These are phyloP conservation scores for Xylocampa areola DNA, from an alignment of 2,888 invertebrate species.

Conservation along the genomic window DNA sequence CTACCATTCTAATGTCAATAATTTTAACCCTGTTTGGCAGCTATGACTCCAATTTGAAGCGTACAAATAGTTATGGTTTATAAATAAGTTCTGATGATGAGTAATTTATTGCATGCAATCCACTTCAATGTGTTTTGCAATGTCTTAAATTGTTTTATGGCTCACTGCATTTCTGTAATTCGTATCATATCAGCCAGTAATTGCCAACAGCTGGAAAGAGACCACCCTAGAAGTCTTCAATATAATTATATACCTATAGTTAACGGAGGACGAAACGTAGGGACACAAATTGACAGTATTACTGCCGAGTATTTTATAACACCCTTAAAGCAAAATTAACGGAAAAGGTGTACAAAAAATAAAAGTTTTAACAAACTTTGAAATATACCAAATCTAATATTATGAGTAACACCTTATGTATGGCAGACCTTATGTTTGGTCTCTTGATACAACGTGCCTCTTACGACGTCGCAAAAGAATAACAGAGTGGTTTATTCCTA, in stretches of 20 bases:
- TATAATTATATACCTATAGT: too few species aligned
- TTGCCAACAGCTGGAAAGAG: slow-evolving; percentile 9
- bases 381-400: too few species aligned
- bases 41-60: slow-evolving; percentile 4
- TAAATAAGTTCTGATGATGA: slow-evolving; percentile 11
- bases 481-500: slow-evolving; percentile 22
- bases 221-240: background rate
- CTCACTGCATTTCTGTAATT: slow-evolving; percentile 26
- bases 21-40: slow-evolving; percentile 12
- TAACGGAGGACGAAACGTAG: too few species aligned
- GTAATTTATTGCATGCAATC: slow-evolving; percentile 37
- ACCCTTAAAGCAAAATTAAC: too few species aligned
- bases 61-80: slow-evolving; percentile 31
- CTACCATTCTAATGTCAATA: slow-evolving; percentile 29
- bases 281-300: too few species aligned
- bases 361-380: too few species aligned
- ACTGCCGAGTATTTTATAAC: too few species aligned
- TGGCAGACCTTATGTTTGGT: too few species aligned
- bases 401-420: too few species aligned
- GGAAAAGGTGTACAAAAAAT: too few species aligned
- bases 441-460: background rate
- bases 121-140: slow-evolving; percentile 28
- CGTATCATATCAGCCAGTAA: slow-evolving; percentile 21
- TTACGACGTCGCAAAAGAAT: background rate
- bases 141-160: slow-evolving; percentile 31